These are phyloP conservation scores for Drosophila gunungcola DNA, from an alignment of 1,140 invertebrate genomes.

Conservation along the genomic window DNA sequence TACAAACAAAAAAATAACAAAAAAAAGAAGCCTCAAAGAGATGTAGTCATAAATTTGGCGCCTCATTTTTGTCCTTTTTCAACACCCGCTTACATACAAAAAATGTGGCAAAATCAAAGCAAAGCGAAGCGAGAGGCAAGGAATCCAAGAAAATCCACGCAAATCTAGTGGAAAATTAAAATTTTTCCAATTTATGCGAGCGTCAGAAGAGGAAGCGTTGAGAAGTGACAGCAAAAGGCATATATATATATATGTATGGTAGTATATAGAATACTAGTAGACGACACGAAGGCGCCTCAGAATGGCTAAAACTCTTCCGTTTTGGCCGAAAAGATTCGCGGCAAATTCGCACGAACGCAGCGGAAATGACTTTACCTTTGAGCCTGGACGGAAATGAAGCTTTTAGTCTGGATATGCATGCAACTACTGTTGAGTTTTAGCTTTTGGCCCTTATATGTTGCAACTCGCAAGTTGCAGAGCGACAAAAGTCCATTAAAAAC, in stretches of 20 bases:
- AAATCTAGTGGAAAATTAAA: slow-evolving; percentile 77
- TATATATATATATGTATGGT: no score
- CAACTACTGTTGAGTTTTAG: slow-evolving; percentile 1
- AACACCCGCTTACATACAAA: no score
- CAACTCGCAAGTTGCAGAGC: background rate
- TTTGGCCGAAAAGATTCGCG: background rate
- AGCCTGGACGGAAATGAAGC: slow-evolving; percentile 38
- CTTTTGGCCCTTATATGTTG: background rate
- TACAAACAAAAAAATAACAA: background rate
- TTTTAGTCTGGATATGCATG: slow-evolving; percentile 23
- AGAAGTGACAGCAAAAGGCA: slow-evolving; percentile 12
- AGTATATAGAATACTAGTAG: no score
- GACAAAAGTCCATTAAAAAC: background rate
- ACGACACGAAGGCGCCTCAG: no score
- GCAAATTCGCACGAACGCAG: slow-evolving; percentile 4
- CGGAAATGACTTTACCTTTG: slow-evolving; percentile 41
- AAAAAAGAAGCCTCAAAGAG: slow-evolving; percentile 40
- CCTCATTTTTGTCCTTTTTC: background rate
- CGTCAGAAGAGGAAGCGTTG: background rate
- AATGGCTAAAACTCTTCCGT: background rate
- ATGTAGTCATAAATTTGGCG: slow-evolving; percentile 48
- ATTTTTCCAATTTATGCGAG: slow-evolving; percentile 64
- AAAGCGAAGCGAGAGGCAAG: slow-evolving; percentile 5
- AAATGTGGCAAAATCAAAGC: slow-evolving; percentile 46
- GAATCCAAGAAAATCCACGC: slow-evolving; percentile 49